Base-by-base conservation (phyloP, 1,140 invertebrate species). In the Drosophila pseudoobscura region DNA sequence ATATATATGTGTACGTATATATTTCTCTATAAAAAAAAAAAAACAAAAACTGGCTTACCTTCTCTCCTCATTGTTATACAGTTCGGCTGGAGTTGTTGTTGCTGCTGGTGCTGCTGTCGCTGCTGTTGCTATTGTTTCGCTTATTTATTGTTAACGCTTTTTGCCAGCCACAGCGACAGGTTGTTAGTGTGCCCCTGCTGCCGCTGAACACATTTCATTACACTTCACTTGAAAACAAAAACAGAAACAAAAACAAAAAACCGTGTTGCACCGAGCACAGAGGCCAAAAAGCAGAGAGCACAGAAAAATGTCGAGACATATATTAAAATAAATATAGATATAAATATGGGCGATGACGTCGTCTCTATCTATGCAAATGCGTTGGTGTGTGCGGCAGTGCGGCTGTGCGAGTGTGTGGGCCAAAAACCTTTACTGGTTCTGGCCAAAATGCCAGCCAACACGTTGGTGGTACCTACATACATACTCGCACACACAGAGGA, bases 121-220 rank as follows among this genome's bases (percentile, higher is more conserved):
- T 65, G 61, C 35, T 52, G 61, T 26, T 63, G 73, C 58, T 85
- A 85, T 87, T 87, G 82, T 87, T 82, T 82, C 63, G 75, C 57
- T 88, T 83, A 83, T 88, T 87, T 87, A 87, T 87, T 87, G 83
- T 87, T 88, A 87, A 76, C 78, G 83, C 78, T 87, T 77, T 77
- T 82, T 75, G 83, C 77, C 80, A 85, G 80, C 77, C 59, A 83
- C 55, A 72, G 73, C 75, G 83, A 88, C 83, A 87, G 83, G 83
- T 87, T 87, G 83, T 88, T 87, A 87, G 75, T 75, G 58, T 79
- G 35, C 35, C 35, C 35, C 50, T 73, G 60, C 11, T 39, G 73
- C 57, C 59, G 73, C 62, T 74, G 64, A 57, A 88, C 78, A 87
- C 78, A 83, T 88, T 88, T 87, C 78, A 88, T 78, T 87, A 78